These are phyloP conservation scores for Ectemnius cavifrons DNA, from an alignment of 2,888 invertebrate genomes.

Conservation along the genomic window DNA sequence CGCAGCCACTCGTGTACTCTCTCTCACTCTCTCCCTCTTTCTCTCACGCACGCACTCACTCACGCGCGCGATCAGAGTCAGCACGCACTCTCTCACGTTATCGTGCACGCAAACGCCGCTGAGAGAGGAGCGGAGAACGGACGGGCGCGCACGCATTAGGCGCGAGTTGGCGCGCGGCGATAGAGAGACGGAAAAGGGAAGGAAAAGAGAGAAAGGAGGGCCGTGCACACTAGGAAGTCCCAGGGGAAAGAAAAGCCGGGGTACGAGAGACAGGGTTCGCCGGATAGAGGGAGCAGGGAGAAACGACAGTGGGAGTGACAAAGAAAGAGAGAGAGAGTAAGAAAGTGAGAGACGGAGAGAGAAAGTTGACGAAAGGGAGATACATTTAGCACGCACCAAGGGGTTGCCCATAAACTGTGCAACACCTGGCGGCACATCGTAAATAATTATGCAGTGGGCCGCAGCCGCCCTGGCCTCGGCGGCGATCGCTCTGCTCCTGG, in stretches of 20 bases:
- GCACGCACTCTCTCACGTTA: background rate
- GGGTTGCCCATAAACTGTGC: constrained; percentile 46
- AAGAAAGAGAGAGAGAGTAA: background rate
- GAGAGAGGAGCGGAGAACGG: constrained; percentile 1
- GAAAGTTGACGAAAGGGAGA: constrained; percentile 29
- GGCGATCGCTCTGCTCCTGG: constrained; percentile 65
- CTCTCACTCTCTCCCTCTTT: too few species aligned
- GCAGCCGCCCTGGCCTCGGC: constrained; percentile 69
- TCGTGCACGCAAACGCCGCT: background rate
- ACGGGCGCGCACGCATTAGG: constrained; percentile 18
- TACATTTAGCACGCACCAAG: constrained; percentile 38
- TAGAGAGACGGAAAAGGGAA: background rate
- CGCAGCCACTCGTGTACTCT: too few species aligned
- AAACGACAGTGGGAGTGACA: background rate
- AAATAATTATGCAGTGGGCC: constrained; percentile 70
- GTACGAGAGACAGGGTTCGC: too few species aligned
- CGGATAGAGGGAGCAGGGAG: too few species aligned
- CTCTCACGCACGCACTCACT: too few species aligned
- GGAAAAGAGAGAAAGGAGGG: background rate
- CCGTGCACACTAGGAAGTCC: constrained; percentile 6
- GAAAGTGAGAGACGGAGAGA: background rate
- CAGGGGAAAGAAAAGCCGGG: too few species aligned
- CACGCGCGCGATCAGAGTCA: too few species aligned
- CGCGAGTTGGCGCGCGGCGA: constrained; percentile 16
- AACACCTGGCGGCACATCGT: constrained; percentile 56